Conservation (phyloP, 2,797 vertebrate species). For the Propithecus deckenii region DNA sequence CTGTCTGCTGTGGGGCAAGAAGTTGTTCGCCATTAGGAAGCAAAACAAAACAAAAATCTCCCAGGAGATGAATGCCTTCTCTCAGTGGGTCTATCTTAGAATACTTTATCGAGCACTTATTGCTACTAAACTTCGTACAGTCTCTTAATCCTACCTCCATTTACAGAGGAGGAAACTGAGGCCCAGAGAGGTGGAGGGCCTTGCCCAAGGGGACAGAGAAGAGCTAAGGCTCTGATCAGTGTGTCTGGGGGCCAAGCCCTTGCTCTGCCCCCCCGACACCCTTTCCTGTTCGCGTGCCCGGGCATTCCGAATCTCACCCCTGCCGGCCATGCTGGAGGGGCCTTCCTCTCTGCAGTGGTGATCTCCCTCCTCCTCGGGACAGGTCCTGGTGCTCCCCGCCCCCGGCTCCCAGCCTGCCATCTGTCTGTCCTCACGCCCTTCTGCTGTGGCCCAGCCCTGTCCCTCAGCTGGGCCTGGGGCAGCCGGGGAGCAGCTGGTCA, state of each 20-base stretch:
- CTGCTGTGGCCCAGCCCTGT: constrained; percentile 14
- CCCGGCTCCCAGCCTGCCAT: constrained; percentile 31
- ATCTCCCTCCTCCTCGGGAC: not conserved
- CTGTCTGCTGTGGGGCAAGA: not conserved
- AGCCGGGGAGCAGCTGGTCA: constrained; percentile 71
- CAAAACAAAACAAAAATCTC: not conserved
- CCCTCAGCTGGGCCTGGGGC: not conserved
- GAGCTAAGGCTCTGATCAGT: not conserved
- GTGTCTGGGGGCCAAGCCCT: not conserved
- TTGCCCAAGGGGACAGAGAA: not conserved
- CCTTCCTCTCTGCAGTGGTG: not conserved
- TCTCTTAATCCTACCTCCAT: not conserved
- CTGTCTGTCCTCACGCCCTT: constrained; percentile 37
- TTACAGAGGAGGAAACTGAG: not conserved
- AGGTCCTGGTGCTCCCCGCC: not conserved
- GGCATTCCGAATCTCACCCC: not conserved
- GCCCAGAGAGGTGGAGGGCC: not conserved
- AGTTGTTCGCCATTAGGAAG: not conserved
- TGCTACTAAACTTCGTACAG: not conserved
- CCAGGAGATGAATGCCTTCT: not conserved
- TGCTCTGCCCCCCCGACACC: not conserved
- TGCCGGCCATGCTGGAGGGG: not conserved
- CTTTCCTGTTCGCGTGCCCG: no score
- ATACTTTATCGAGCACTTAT: not conserved
- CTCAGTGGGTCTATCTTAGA: not conserved